Evolutionary conservation across 1,140 invertebrate genomes (phyloP).

Genomic region (Drosophila sproati): DNA sequence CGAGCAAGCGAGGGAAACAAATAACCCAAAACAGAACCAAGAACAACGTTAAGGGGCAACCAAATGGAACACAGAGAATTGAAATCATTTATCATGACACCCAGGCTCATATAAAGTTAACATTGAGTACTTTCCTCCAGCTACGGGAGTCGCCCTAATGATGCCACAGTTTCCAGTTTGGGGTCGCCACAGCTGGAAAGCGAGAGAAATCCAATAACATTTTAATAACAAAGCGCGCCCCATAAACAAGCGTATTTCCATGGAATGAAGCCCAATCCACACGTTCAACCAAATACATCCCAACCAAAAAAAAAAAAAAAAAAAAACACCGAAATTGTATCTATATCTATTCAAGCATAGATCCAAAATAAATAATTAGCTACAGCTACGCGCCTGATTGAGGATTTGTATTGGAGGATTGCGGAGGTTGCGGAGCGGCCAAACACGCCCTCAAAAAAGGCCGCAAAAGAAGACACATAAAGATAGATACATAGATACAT

Average conservation of each 20-base stretch:
- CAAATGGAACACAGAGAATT: constrained; percentile 62
- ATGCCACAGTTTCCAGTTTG: constrained; percentile 30
- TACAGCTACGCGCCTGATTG: constrained; percentile 25
- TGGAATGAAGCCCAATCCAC: constrained; percentile 44
- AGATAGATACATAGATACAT: constrained; percentile 31
- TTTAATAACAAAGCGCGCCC: constrained; percentile 76
- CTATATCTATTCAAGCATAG: constrained; percentile 60
- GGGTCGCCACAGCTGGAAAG: constrained; percentile 64
- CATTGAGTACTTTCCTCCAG: constrained; percentile 20
- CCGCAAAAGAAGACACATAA: constrained; percentile 20
- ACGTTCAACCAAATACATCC: background rate
- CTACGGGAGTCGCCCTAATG: constrained; percentile 43
- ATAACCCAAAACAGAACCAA: constrained; percentile 29
- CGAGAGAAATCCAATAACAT: constrained; percentile 82
- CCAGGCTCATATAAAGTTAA: constrained; percentile 44
- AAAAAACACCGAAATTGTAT: constrained; percentile 57
- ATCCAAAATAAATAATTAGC: constrained; percentile 76
- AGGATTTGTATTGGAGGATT: constrained; percentile 22
- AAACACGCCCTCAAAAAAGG: constrained; percentile 69
- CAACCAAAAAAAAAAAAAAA: too few species aligned
- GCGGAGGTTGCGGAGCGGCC: background rate
- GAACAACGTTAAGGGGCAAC: constrained; percentile 5
- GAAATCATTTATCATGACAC: constrained; percentile 77
- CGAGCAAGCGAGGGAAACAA: background rate
- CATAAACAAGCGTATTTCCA: constrained; percentile 79